Percentiles rank a stretch among this genome's conserved stretches.
Conservation (phyloP, 2,113 vertebrate species). For the Laticauda laticaudata region DNA sequence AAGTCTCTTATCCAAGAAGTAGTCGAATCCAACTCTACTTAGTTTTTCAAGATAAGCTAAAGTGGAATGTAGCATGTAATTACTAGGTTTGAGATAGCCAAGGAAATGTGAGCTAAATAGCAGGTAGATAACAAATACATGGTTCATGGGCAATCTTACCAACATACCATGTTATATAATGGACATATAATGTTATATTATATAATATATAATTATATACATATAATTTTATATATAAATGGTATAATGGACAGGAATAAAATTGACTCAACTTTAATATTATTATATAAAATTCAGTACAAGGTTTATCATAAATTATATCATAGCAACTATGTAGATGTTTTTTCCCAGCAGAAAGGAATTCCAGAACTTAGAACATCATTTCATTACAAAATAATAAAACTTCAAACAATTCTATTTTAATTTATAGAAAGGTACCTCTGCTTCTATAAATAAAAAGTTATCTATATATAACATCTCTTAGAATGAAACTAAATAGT, state of each 20-base stretch:
- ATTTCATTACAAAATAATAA: neutral
- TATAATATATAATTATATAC: too few species aligned
- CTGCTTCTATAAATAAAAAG: neutral
- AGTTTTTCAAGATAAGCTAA: neutral
- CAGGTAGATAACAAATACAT: accelerated
- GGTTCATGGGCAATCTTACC: accelerated
- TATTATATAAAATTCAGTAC: neutral
- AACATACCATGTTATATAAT: neutral
- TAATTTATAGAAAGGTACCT: neutral
- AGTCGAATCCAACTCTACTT: neutral
- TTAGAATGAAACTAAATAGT: neutral
- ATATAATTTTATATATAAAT: too few species aligned
- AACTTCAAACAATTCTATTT: neutral
- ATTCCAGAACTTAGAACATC: neutral
- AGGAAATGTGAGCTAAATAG: neutral
- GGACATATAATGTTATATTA: too few species aligned
- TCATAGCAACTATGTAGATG: neutral
- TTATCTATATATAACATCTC: neutral
- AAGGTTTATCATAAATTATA: accelerated
- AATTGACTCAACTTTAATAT: neutral
- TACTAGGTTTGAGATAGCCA: neutral
- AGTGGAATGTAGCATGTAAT: neutral
- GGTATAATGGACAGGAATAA: accelerated
- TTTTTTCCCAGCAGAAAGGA: neutral
- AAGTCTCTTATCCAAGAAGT: neutral